Evolutionary conservation across 2,113 vertebrate species (phyloP).

Genomic region (Pan paniscus): DNA sequence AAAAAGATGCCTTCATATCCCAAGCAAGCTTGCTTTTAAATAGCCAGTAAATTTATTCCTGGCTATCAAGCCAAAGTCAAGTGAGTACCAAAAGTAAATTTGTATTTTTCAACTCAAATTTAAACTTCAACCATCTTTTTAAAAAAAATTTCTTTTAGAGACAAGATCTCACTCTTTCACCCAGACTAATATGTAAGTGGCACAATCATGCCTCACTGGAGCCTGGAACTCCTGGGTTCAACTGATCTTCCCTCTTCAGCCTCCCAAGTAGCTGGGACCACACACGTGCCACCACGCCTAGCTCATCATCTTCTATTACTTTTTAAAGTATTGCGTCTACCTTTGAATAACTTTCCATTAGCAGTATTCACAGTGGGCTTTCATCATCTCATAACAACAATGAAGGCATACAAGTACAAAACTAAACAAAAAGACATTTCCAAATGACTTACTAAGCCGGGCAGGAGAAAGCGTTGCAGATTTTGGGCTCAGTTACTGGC

Average conservation of each 20-base stretch:
- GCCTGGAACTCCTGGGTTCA: background rate
- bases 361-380: background rate
- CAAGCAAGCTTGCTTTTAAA: background rate
- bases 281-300: background rate
- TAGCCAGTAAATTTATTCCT: no score
- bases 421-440: background rate
- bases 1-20: background rate
- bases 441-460: conserved; percentile 92
- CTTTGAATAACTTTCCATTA: background rate
- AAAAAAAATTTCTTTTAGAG: background rate
- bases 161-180: background rate
- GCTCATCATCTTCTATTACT: background rate
- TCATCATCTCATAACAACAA: background rate
- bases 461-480: conserved; percentile 94
- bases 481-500: conserved; percentile 88
- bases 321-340: background rate
- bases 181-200: background rate
- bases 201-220: background rate
- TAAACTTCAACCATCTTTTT: background rate
- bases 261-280: background rate
- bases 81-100: background rate
- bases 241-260: background rate
- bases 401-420: background rate
- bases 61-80: background rate
- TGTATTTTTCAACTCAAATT: background rate